Conservation (phyloP, 2,888 invertebrate species). For the Campoplex nolae region DNA sequence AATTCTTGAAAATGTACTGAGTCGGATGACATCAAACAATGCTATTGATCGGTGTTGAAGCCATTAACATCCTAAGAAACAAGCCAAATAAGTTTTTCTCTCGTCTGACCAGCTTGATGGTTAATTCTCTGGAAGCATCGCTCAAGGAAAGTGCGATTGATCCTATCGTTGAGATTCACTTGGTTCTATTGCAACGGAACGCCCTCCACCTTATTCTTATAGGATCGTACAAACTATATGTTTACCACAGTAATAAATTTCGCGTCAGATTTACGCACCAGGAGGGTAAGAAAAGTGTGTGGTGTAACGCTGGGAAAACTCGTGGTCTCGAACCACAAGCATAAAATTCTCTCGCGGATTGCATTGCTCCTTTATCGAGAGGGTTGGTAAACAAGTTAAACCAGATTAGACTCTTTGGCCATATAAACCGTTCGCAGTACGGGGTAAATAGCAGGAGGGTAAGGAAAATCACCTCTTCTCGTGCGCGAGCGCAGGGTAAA, state of each 20-base stretch:
- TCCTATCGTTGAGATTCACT: constrained; percentile 48
- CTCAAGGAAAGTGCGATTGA: constrained; percentile 36
- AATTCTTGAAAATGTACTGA: background rate
- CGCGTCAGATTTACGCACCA: constrained; percentile 72
- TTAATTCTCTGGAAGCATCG: constrained; percentile 37
- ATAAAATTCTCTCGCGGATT: constrained; percentile 72
- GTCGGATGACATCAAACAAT: background rate
- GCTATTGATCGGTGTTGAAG: background rate
- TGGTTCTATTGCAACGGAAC: constrained; percentile 37
- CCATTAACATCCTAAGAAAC: background rate
- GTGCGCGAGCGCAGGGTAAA: constrained; percentile 33
- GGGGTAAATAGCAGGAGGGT: constrained; percentile 53
- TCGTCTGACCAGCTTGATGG: background rate
- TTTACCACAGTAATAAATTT: constrained; percentile 79
- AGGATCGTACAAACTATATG: constrained; percentile 71
- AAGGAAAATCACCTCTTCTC: constrained; percentile 51
- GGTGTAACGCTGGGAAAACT: constrained; percentile 38
- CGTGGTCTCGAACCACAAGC: constrained; percentile 39
- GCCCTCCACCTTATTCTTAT: constrained; percentile 40
- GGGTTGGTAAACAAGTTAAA: constrained; percentile 81
- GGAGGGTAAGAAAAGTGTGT: constrained; percentile 13
- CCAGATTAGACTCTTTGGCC: constrained; percentile 76
- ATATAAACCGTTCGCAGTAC: constrained; percentile 48
- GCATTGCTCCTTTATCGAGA: constrained; percentile 78
- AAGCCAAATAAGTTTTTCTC: constrained; percentile 13